phyloP scores from a whole-genome alignment of 2,888 invertebrate species.

The Polymixis lichenea region DNA sequence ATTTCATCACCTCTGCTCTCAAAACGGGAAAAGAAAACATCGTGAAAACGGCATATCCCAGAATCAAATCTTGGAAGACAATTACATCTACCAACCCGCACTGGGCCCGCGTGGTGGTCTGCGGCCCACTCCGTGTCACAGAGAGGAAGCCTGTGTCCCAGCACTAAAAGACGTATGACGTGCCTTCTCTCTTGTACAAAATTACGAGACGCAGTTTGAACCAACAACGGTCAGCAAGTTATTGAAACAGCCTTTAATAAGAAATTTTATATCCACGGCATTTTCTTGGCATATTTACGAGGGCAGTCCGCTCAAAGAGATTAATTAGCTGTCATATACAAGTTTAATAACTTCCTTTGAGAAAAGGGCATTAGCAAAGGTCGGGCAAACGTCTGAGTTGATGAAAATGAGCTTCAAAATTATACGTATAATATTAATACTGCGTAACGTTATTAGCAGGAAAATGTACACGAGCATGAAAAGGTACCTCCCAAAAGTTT shows the following conservation, averaged over 20 bases:
- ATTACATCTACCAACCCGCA: no score
- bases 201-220: not conserved
- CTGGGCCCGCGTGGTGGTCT: no score
- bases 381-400: slow-evolving; percentile 9
- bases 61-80: no score
- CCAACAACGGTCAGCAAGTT: not conserved
- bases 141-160: no score
- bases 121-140: no score
- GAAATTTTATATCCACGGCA: not conserved
- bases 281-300: slow-evolving; percentile 5
- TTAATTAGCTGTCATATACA: slow-evolving; percentile 48
- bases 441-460: not conserved
- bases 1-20: no score
- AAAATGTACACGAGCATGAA: slow-evolving; percentile 10
- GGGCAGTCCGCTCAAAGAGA: slow-evolving; percentile 21
- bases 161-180: no score
- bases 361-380: slow-evolving; percentile 29
- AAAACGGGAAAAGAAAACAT: no score
- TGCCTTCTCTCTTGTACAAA: no score
- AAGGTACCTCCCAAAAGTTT: slow-evolving; percentile 16
- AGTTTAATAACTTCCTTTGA: slow-evolving; percentile 44
- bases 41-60: no score
- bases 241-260: not conserved
- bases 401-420: slow-evolving; percentile 33
- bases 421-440: slow-evolving; percentile 24